A percentile compares a stretch with the other conserved stretches of the same genome.
Conservation (phyloP, 2,888 invertebrate genomes). For the Agrochola lychnidis region DNA sequence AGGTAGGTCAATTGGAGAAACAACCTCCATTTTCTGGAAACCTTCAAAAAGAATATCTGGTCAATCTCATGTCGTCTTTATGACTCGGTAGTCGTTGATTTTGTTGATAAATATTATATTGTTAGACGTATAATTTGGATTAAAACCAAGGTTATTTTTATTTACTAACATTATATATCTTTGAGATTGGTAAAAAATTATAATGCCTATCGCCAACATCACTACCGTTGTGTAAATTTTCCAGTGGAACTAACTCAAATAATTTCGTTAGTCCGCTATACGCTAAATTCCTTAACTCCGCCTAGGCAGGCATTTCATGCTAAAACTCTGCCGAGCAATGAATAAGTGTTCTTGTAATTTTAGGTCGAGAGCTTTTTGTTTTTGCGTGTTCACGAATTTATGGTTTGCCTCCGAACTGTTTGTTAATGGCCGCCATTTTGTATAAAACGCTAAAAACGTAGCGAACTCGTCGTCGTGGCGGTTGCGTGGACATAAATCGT, state of each 20-base stretch:
- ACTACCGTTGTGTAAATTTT: background rate
- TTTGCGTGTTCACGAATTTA: conserved; percentile 61
- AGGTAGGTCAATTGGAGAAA: background rate
- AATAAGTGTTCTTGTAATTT: conserved; percentile 64
- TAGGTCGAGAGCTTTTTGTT: conserved; percentile 58
- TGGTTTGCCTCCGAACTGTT: conserved; percentile 46
- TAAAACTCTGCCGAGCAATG: conserved; percentile 59
- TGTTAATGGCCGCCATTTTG: conserved; percentile 54
- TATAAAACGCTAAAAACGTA: conserved; percentile 44
- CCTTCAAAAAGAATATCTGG: background rate
- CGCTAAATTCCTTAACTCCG: conserved; percentile 39
- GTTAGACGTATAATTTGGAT: too few relatives aligned
- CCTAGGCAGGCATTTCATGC: conserved; percentile 46
- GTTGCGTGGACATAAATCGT: conserved; percentile 48
- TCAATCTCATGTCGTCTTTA: background rate
- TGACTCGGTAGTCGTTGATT: background rate
- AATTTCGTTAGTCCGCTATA: conserved; percentile 35
- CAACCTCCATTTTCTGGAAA: background rate
- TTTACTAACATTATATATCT: background rate
- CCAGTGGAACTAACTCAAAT: conserved; percentile 20
- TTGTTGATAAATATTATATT: too few relatives aligned
- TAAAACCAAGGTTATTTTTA: background rate
- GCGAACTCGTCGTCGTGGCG: conserved; percentile 4
- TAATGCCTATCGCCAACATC: background rate
- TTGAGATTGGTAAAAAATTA: background rate